phyloP scores from a whole-genome alignment of 1,140 invertebrate species.

The Tachypleus tridentatus region DNA sequence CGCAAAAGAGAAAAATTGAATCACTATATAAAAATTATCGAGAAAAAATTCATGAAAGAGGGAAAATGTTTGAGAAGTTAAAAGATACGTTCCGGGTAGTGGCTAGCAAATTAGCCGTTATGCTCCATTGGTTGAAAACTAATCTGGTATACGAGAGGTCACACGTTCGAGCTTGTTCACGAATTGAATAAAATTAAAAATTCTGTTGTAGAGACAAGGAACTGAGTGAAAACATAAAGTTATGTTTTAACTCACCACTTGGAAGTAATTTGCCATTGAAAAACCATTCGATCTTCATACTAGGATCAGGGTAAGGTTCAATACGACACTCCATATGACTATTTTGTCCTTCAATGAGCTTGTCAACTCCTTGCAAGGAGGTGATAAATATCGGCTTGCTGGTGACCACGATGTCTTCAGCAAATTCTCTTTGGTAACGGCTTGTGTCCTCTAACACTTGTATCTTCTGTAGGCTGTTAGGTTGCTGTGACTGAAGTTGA shows the following conservation, averaged over 20 bases:
- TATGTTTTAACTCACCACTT: conserved; percentile 31
- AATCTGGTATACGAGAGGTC: no score
- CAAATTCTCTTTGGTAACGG: conserved; percentile 61
- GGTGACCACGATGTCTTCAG: conserved; percentile 13
- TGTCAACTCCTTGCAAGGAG: conserved; percentile 68
- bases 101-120: no score
- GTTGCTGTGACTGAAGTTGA: conserved; percentile 81
- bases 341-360: conserved; percentile 70
- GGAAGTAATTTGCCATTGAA: conserved; percentile 39
- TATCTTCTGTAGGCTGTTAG: conserved; percentile 83
- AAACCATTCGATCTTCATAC: conserved; percentile 74
- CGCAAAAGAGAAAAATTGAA: no score
- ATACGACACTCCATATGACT: conserved; percentile 55
- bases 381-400: conserved; percentile 68
- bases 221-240: no score
- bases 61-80: no score
- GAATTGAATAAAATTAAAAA: no score
- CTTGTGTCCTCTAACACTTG: conserved; percentile 70
- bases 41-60: no score
- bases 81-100: no score
- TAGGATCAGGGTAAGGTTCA: conserved; percentile 80
- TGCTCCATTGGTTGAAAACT: no score
- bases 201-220: no score
- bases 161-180: no score
- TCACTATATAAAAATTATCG: no score